A percentile compares a stretch with the other conserved stretches of the same genome.
Conservation (phyloP, 2,797 vertebrate genomes). For the Hippopotamyrus pictus region DNA sequence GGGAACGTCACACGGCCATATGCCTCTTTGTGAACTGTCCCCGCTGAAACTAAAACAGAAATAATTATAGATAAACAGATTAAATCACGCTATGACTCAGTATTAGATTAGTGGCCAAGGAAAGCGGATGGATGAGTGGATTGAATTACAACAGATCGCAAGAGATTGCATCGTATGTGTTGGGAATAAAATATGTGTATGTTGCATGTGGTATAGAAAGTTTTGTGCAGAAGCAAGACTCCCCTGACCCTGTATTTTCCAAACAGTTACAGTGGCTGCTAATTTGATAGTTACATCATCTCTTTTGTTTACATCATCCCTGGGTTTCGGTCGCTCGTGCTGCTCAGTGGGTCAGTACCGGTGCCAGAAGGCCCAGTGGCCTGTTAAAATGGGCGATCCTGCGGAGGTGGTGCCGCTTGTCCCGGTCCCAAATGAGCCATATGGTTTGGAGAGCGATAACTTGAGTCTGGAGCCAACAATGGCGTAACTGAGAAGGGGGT, state of each 20-base stretch:
- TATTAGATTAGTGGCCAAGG: background rate
- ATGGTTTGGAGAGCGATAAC: conserved; percentile 74
- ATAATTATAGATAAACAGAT: background rate
- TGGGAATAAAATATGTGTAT: background rate
- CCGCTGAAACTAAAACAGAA: background rate
- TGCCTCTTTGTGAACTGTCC: conserved; percentile 2
- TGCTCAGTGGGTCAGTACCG: background rate
- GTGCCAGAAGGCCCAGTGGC: background rate
- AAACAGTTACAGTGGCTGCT: background rate
- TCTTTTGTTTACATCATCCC: background rate
- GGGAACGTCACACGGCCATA: conserved; percentile 23
- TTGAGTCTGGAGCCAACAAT: conserved; percentile 71
- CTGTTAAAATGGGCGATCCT: conserved; percentile 13
- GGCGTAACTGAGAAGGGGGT: conserved; percentile 63
- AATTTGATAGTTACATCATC: background rate
- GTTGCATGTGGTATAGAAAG: background rate
- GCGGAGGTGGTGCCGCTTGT: conserved; percentile 38
- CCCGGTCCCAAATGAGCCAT: conserved; percentile 59
- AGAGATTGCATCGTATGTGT: background rate
- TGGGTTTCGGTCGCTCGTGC: background rate
- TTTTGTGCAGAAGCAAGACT: background rate
- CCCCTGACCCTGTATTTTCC: background rate
- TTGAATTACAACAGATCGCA: background rate
- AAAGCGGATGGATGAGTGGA: background rate
- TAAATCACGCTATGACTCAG: background rate